These are phyloP conservation scores for Dicentrarchus labrax DNA, from an alignment of 2,113 vertebrate species.

Conservation along the genomic window DNA sequence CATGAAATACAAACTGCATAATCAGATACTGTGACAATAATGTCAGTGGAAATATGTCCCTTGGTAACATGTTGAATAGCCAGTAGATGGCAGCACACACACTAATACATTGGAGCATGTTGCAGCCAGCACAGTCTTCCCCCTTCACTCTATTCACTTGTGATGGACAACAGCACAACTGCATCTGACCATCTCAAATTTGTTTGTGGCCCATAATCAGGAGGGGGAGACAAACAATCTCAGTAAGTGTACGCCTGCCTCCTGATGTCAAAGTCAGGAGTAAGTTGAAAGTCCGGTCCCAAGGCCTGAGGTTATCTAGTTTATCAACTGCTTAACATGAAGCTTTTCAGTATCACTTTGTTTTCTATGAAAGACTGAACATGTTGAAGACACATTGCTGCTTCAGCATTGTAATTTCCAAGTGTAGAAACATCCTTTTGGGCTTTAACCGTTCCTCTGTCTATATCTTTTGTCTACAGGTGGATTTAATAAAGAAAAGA, in stretches of 20 bases:
- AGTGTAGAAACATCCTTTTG: conserved; percentile 37
- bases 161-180: no score
- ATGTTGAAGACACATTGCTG: neutral
- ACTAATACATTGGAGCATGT: no score
- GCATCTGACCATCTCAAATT: neutral
- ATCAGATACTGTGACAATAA: neutral
- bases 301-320: neutral
- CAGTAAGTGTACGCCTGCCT: neutral
- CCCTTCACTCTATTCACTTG: no score
- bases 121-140: neutral
- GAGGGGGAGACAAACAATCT: neutral
- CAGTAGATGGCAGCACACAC: conserved; percentile 63
- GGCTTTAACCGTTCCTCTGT: conserved; percentile 3
- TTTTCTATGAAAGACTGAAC: neutral
- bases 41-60: neutral
- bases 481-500: conserved; percentile 40
- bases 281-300: neutral
- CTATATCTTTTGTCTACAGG: conserved; percentile 14
- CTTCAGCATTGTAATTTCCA: conserved; percentile 30
- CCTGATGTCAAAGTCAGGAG: neutral
- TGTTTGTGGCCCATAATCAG: neutral
- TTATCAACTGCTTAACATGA: neutral
- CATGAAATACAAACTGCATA: neutral
- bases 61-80: neutral
- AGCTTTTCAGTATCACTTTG: neutral